phyloP scores from a whole-genome alignment of 2,888 invertebrate genomes.

The Acleris literana region DNA sequence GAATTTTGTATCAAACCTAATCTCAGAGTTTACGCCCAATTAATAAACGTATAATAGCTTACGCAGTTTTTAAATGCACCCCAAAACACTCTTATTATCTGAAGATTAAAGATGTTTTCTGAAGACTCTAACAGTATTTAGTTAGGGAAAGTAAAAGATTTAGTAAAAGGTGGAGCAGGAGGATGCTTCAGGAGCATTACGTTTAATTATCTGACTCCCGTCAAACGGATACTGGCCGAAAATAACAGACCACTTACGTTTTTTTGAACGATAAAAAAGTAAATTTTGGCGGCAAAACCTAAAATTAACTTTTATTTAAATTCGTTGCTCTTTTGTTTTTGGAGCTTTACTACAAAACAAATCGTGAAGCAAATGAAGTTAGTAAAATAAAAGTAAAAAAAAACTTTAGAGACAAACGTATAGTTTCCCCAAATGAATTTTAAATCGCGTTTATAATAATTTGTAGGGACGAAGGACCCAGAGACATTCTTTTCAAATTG shows the following conservation, averaged over 20 bases:
- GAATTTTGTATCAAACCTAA: constrained; percentile 46
- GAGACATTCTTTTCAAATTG: constrained; percentile 35
- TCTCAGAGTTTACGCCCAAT: constrained; percentile 69
- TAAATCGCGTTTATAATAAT: constrained; percentile 13
- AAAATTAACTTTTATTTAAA: background rate
- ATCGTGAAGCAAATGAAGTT: background rate
- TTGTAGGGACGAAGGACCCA: constrained; percentile 23
- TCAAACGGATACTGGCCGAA: constrained; percentile 71
- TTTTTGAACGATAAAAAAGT: constrained; percentile 47
- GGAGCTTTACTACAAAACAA: background rate
- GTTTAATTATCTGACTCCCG: constrained; percentile 69
- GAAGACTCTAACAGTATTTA: background rate
- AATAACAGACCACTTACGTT: constrained; percentile 57
- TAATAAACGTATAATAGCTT: constrained; percentile 64
- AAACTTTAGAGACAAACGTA: background rate
- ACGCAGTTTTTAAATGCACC: constrained; percentile 26
- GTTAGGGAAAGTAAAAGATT: constrained; percentile 37
- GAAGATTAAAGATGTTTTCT: background rate
- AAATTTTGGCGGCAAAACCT: constrained; percentile 13
- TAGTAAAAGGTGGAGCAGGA: constrained; percentile 40
- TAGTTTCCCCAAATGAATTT: constrained; percentile 2
- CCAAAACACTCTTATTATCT: background rate
- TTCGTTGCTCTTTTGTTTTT: constrained; percentile 5
- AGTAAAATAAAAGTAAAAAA: background rate
- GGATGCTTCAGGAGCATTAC: constrained; percentile 55